These are phyloP conservation scores for Amphimallon solstitiale DNA, from an alignment of 2,888 invertebrate genomes.

Conservation along the genomic window DNA sequence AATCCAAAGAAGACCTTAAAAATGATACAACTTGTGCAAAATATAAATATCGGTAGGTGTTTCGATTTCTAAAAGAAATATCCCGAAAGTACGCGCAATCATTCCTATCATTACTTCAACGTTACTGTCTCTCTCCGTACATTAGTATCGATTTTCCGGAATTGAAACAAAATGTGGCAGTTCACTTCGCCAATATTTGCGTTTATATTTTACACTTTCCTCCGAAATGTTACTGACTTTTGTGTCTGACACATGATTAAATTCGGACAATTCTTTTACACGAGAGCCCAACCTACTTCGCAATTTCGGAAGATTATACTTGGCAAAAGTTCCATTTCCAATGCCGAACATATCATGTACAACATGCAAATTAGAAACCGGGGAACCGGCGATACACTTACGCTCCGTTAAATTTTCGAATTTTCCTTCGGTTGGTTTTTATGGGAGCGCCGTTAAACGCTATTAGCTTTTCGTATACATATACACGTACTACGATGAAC, in stretches of 20 bases:
- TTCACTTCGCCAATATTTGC: background rate
- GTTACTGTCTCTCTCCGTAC: no score
- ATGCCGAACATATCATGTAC: slow-evolving; percentile 46
- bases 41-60: no score
- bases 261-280: slow-evolving; percentile 30
- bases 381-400: slow-evolving; percentile 52
- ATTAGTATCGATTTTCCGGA: no score
- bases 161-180: no score
- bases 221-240: slow-evolving; percentile 1
- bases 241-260: slow-evolving; percentile 30
- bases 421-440: slow-evolving; percentile 56
- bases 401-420: slow-evolving; percentile 57
- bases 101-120: no score
- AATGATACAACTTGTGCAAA: no score
- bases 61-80: no score
- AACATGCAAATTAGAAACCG: slow-evolving; percentile 58
- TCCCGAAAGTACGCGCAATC: no score
- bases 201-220: background rate
- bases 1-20: no score
- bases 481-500: background rate
- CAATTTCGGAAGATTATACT: slow-evolving; percentile 14
- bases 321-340: slow-evolving; percentile 18
- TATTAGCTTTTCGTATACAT: slow-evolving; percentile 48
- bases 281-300: slow-evolving; percentile 11
- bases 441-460: slow-evolving; percentile 55